A percentile compares a stretch with the other conserved stretches of the same genome.
Evolutionary conservation across 2,797 vertebrate species (phyloP).

Genomic region (Vipera ursinii): DNA sequence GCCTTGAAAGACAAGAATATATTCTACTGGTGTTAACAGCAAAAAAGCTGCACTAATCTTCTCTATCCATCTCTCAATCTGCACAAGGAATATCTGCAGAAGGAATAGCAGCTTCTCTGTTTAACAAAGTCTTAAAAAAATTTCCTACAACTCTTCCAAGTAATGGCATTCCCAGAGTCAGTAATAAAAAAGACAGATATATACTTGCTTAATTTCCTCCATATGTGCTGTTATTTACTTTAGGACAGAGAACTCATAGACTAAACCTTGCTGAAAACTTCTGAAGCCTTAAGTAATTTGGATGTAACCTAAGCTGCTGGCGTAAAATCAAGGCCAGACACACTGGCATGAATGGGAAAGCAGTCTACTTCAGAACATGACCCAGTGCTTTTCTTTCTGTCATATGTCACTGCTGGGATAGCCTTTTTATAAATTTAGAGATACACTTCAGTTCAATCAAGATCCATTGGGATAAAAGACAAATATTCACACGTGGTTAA

Average conservation of each 20-base stretch:
- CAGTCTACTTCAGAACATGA: conserved; percentile 47
- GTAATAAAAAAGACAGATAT: conserved; percentile 45
- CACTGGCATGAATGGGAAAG: conserved; percentile 55
- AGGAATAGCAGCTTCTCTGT: conserved; percentile 34
- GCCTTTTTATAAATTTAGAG: conserved; percentile 10
- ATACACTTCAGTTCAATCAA: conserved; percentile 11
- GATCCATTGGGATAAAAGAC: conserved; percentile 10
- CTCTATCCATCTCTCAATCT: conserved; percentile 49
- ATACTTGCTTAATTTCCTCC: conserved; percentile 59
- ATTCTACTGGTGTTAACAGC: conserved; percentile 29
- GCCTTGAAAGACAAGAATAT: conserved; percentile 10
- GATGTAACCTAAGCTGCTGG: conserved; percentile 66
- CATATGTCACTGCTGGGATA: conserved; percentile 31
- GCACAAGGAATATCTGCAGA: conserved; percentile 25
- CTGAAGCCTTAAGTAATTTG: conserved; percentile 59
- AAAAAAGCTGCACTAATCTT: conserved; percentile 17
- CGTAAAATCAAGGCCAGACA: conserved; percentile 51
- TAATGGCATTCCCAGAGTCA: conserved; percentile 43
- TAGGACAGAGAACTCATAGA: conserved; percentile 47
- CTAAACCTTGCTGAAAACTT: conserved; percentile 51
- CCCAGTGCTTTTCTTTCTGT: conserved; percentile 31
- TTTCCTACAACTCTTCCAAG: conserved; percentile 51
- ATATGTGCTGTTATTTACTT: conserved; percentile 60
- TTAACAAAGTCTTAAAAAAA: conserved; percentile 44
- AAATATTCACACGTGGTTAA: not conserved